Percentiles rank a stretch among this genome's conserved stretches.
These are phyloP conservation scores for Sorex fumeus DNA, from an alignment of 2,113 vertebrate species.

Conservation along the genomic window DNA sequence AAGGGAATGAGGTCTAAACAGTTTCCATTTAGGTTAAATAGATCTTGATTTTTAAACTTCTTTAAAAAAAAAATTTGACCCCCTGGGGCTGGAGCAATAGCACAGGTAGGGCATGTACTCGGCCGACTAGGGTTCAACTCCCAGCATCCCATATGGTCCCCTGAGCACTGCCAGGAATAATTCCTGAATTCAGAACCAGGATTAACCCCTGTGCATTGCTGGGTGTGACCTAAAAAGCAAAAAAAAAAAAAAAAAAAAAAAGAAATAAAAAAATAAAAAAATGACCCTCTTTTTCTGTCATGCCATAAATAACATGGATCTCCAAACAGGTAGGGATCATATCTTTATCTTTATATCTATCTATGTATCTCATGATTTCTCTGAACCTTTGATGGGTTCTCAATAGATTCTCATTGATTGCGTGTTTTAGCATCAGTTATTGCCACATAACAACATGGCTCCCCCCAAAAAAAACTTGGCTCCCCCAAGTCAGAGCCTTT, in stretches of 20 bases:
- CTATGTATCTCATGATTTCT: not conserved
- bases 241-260: no score
- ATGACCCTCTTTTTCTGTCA: not conserved
- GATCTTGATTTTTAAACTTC: not conserved
- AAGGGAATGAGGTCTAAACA: not conserved
- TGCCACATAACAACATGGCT: not conserved
- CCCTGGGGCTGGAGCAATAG: no score
- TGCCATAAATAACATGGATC: not conserved
- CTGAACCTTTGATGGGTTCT: not conserved
- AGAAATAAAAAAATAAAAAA: no score
- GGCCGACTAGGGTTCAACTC: no score
- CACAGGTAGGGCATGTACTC: no score
- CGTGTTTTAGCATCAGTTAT: not conserved
- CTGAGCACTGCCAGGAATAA: no score
- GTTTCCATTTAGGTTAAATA: not conserved
- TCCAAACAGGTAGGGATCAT: not conserved
- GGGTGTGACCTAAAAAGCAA: no score
- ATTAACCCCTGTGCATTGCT: no score
- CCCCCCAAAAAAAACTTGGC: no score
- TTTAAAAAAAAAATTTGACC: no score
- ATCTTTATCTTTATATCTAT: not conserved
- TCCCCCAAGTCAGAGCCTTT: constrained; percentile 4
- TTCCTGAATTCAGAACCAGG: no score
- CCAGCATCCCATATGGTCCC: no score
- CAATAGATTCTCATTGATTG: not conserved